phyloP scores from a whole-genome alignment of 2,797 vertebrate genomes.

The Trachops cirrhosus region DNA sequence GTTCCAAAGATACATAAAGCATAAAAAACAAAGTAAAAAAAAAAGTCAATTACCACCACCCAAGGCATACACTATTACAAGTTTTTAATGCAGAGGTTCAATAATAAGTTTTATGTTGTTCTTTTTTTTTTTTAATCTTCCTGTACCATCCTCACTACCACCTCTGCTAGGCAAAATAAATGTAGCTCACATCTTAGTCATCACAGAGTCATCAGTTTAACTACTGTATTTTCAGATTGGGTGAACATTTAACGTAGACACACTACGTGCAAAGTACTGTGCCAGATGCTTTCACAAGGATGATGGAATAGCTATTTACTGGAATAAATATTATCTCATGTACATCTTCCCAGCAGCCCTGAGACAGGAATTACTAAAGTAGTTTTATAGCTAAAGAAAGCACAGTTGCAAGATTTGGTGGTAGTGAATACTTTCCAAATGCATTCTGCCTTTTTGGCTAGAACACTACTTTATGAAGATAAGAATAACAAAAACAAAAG shows the following conservation, averaged over 20 bases:
- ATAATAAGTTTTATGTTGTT: background rate
- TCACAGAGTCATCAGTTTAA: background rate
- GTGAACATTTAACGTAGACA: background rate
- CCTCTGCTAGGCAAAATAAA: slow-evolving; percentile 8
- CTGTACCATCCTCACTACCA: background rate
- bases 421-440: background rate
- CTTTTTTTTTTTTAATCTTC: background rate
- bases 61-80: background rate
- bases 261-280: background rate
- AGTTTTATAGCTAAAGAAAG: background rate
- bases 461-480: slow-evolving; percentile 1
- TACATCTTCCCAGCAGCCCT: background rate
- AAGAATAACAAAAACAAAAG: background rate
- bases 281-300: background rate
- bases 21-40: background rate
- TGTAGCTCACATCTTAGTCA: background rate
- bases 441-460: background rate
- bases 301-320: background rate
- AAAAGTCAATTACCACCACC: background rate
- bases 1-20: background rate
- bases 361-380: background rate
- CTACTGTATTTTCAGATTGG: background rate
- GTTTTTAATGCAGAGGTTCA: background rate
- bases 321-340: background rate
- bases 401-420: background rate